phyloP scores from a whole-genome alignment of 2,113 vertebrate species.

The Cyanistes caeruleus region DNA sequence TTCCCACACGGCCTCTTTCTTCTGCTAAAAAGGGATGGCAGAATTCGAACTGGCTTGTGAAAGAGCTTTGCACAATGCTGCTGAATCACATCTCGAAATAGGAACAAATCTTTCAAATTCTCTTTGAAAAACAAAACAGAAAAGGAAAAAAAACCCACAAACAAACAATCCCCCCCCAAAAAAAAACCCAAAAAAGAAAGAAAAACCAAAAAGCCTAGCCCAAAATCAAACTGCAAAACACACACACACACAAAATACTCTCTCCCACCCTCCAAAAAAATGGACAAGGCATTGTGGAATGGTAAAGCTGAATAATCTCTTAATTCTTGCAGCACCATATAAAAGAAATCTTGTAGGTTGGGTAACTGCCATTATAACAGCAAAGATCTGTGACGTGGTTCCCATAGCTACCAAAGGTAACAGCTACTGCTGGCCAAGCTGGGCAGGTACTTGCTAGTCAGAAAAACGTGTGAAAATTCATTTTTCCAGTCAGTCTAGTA shows the following conservation, averaged over 20 bases:
- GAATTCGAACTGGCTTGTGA: neutral
- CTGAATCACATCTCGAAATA: neutral
- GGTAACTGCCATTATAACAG: neutral
- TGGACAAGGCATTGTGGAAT: neutral
- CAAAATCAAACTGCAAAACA: neutral
- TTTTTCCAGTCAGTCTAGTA: fast-evolving
- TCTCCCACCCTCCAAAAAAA: fast-evolving
- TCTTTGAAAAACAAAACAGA: neutral
- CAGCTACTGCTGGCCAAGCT: neutral
- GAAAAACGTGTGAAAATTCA: neutral
- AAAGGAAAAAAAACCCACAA: fast-evolving
- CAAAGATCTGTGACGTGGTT: neutral
- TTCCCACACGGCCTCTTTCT: constrained; percentile 41
- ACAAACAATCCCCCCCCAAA: neutral
- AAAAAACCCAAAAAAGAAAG: neutral
- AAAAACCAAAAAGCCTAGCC: neutral
- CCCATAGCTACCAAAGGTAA: neutral
- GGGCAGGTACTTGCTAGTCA: neutral
- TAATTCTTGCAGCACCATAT: neutral
- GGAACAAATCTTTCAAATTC: neutral
- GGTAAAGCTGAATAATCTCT: neutral
- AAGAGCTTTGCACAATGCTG: neutral
- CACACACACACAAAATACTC: too few relatives aligned
- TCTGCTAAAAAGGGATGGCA: constrained; percentile 27
- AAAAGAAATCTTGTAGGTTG: neutral